phyloP scores from a whole-genome alignment of 2,888 invertebrate species.

The Amiota communis region DNA sequence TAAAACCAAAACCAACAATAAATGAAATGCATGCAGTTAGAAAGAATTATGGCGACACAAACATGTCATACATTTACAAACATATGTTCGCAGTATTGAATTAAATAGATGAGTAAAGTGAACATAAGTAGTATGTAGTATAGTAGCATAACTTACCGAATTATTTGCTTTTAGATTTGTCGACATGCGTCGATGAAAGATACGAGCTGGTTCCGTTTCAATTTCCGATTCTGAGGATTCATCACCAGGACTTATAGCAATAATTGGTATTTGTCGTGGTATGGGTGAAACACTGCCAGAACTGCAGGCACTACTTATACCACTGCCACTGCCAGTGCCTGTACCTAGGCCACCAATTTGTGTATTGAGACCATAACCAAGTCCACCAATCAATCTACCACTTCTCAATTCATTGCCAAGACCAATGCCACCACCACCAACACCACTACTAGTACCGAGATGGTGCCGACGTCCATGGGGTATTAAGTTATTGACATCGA shows the following conservation, averaged over 20 bases:
- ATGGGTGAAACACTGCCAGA: slow-evolving; percentile 67
- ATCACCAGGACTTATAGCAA: slow-evolving; percentile 72
- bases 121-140: too few relatives aligned
- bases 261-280: slow-evolving; percentile 59
- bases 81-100: too few relatives aligned
- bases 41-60: slow-evolving; percentile 20
- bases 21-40: neutral
- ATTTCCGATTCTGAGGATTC: slow-evolving; percentile 87
- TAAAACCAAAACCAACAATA: neutral
- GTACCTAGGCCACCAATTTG: slow-evolving; percentile 8
- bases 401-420: neutral
- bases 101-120: neutral
- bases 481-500: neutral
- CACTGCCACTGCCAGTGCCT: slow-evolving; percentile 15
- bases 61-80: neutral
- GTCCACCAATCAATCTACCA: too few relatives aligned
- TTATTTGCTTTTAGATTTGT: slow-evolving; percentile 87
- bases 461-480: too few relatives aligned
- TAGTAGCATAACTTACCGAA: slow-evolving; percentile 79
- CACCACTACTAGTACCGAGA: neutral
- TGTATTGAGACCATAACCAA: too few relatives aligned
- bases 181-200: slow-evolving; percentile 85
- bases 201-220: slow-evolving; percentile 84
- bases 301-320: slow-evolving; percentile 62
- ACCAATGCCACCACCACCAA: slow-evolving; percentile 25